Conservation (phyloP, 2,113 vertebrate genomes). For the Cyanoramphus novaezelandiae region DNA sequence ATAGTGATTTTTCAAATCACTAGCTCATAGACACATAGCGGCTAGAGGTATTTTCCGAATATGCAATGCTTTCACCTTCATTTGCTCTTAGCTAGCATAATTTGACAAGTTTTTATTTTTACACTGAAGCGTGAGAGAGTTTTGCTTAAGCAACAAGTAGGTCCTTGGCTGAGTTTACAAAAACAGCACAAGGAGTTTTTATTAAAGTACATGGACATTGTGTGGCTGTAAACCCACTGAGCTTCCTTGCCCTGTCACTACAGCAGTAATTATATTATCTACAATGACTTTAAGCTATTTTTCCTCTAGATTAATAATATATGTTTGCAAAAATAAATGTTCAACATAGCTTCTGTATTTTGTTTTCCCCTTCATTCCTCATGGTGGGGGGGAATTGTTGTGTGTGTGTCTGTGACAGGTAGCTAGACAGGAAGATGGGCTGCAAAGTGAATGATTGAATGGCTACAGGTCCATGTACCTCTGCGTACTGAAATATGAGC, state of each 20-base stretch:
- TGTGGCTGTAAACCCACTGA: background rate
- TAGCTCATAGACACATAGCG: background rate
- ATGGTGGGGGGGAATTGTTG: background rate
- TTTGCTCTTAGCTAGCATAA: background rate
- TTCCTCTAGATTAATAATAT: background rate
- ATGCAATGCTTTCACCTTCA: background rate
- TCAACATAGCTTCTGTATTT: background rate
- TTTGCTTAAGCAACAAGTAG: constrained; percentile 12
- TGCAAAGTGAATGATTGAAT: background rate
- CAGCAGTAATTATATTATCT: background rate
- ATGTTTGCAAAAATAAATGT: background rate
- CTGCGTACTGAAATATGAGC: background rate
- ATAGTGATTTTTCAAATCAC: background rate
- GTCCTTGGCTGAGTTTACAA: background rate
- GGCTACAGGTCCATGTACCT: background rate
- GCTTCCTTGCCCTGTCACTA: background rate
- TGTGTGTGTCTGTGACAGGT: background rate
- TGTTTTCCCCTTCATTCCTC: background rate
- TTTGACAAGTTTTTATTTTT: background rate
- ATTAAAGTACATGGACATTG: background rate
- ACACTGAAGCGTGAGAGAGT: background rate
- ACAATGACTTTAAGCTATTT: background rate
- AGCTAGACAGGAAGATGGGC: background rate
- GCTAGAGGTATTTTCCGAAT: background rate
- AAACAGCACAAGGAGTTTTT: background rate